Evolutionary conservation across 2,888 invertebrate species (phyloP).

Genomic region (Pyrochroa serraticornis): DNA sequence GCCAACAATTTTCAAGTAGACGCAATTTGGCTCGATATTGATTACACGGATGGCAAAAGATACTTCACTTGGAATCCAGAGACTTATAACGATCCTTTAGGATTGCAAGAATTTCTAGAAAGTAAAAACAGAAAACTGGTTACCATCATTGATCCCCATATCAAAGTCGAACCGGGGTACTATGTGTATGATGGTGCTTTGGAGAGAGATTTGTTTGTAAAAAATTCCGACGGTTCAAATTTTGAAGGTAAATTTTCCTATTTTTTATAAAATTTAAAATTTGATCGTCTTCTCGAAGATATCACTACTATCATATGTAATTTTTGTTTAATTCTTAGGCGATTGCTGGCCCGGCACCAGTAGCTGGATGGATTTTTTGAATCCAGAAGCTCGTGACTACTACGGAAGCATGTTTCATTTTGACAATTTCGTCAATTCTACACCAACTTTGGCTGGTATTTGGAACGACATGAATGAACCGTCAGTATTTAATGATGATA

Average conservation of each 20-base stretch:
- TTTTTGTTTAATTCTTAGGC: no score
- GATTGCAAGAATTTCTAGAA: conserved; percentile 64
- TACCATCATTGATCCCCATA: conserved; percentile 93
- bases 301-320: no score
- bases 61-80: conserved; percentile 92
- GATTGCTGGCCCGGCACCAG: conserved; percentile 23
- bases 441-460: conserved; percentile 81
- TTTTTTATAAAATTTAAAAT: conserved; percentile 84
- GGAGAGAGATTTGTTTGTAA: conserved; percentile 79
- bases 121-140: conserved; percentile 85
- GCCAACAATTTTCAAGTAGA: conserved; percentile 89
- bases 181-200: conserved; percentile 60
- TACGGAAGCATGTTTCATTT: conserved; percentile 67
- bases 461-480: conserved; percentile 99
- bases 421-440: conserved; percentile 66
- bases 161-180: conserved; percentile 64
- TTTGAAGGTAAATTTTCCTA: conserved; percentile 83
- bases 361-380: conserved; percentile 43
- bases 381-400: conserved; percentile 81
- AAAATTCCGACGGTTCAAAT: conserved; percentile 83
- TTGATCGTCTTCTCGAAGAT: conserved; percentile 65
- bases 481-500: conserved; percentile 92
- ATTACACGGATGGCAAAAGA: conserved; percentile 93
- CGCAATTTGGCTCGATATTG: conserved; percentile 96
- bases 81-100: conserved; percentile 83